Percentiles rank a stretch among this genome's conserved stretches.
phyloP scores from a whole-genome alignment of 2,113 vertebrate genomes.

The Cyphomyrus plagiostoma region DNA sequence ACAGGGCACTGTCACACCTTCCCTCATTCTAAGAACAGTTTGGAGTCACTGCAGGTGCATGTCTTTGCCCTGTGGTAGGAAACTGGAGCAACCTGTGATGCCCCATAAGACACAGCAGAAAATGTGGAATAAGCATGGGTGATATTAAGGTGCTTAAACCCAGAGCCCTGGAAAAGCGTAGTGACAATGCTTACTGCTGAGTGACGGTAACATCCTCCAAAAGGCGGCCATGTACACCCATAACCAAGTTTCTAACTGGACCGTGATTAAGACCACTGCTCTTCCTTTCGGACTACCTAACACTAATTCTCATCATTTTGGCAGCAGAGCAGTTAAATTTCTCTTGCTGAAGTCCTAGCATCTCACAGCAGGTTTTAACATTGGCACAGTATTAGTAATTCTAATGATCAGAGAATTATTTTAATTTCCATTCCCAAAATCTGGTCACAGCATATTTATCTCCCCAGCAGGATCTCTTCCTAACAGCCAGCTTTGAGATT shows the following conservation, averaged over 20 bases:
- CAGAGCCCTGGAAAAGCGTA: background rate
- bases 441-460: background rate
- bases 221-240: background rate
- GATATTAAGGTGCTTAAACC: background rate
- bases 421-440: background rate
- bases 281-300: background rate
- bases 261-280: background rate
- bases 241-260: background rate
- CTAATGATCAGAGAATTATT: background rate
- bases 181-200: background rate
- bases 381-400: background rate
- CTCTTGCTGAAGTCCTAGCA: background rate
- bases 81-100: background rate
- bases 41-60: background rate
- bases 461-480: background rate
- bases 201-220: background rate
- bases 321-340: background rate
- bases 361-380: background rate
- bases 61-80: background rate
- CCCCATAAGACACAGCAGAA: background rate
- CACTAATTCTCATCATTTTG: background rate
- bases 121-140: background rate
- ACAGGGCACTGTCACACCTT: background rate
- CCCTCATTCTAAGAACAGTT: background rate
- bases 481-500: background rate